These are phyloP conservation scores for Thalassaphorura encarpata DNA, from an alignment of 1,140 invertebrate genomes.

Conservation along the genomic window DNA sequence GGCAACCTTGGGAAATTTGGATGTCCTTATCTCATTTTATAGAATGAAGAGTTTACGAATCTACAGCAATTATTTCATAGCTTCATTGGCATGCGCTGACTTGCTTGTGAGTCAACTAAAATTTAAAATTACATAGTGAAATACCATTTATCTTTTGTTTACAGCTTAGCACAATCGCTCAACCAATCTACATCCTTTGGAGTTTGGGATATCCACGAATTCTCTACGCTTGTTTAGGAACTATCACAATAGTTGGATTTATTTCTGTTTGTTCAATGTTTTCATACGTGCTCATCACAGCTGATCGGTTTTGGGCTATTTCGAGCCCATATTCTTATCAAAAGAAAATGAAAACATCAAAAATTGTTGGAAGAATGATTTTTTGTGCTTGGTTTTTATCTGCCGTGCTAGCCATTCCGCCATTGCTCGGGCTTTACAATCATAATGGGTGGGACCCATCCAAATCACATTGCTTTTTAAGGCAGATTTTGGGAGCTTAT, in stretches of 20 bases:
- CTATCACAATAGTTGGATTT: background rate
- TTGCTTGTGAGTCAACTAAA: too few relatives aligned
- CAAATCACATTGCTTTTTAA: conserved; percentile 59
- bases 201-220: background rate
- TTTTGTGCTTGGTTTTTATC: conserved; percentile 47
- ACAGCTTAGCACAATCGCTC: too few relatives aligned
- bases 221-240: background rate
- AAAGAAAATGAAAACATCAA: background rate
- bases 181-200: background rate
- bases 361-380: background rate
- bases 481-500: conserved; percentile 74
- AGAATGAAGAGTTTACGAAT: too few relatives aligned
- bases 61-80: too few relatives aligned
- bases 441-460: conserved; percentile 38
- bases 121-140: too few relatives aligned
- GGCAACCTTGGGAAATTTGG: too few relatives aligned
- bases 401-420: conserved; percentile 64
- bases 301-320: background rate
- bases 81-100: too few relatives aligned
- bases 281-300: background rate
- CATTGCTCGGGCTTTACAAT: conserved; percentile 69
- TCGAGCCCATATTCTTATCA: background rate
- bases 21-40: too few relatives aligned
- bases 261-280: background rate
- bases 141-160: too few relatives aligned